phyloP scores from a whole-genome alignment of 2,113 vertebrate species.

The Nothocercus julius region DNA sequence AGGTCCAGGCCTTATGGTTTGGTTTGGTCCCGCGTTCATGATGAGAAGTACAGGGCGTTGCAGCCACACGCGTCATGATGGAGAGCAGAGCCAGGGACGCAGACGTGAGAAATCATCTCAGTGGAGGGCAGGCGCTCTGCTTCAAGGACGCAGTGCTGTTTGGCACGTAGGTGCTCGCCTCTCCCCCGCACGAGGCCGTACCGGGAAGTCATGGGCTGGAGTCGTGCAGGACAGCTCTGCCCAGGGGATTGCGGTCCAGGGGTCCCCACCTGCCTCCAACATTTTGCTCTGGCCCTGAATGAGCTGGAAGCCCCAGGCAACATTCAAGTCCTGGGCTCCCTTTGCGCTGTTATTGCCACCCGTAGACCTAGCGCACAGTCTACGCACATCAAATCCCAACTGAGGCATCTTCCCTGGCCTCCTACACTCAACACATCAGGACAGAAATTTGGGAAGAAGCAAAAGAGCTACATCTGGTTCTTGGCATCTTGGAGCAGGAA shows the following conservation, averaged over 20 bases:
- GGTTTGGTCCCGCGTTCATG: not conserved
- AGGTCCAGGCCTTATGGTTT: not conserved
- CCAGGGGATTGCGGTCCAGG: too few relatives aligned
- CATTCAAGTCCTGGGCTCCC: not conserved
- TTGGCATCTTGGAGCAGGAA: fast-evolving
- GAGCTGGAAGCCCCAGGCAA: not conserved
- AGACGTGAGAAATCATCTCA: not conserved
- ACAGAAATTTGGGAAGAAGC: not conserved
- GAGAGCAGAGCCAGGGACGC: not conserved
- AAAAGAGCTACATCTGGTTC: not conserved
- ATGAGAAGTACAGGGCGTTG: fast-evolving
- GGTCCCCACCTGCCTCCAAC: not conserved
- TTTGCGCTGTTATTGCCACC: not conserved
- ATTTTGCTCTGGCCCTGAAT: not conserved
- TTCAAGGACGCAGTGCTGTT: not conserved
- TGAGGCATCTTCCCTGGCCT: not conserved
- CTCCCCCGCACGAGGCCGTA: not conserved
- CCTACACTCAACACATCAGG: not conserved
- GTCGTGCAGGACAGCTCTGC: not conserved
- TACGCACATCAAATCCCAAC: not conserved
- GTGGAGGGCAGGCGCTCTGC: not conserved
- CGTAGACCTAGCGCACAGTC: not conserved
- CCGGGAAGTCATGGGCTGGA: not conserved
- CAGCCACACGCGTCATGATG: fast-evolving
- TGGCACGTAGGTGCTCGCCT: not conserved